Evolutionary conservation across 2,888 invertebrate genomes (phyloP).

Genomic region (Eutolmus rufibarbis): DNA sequence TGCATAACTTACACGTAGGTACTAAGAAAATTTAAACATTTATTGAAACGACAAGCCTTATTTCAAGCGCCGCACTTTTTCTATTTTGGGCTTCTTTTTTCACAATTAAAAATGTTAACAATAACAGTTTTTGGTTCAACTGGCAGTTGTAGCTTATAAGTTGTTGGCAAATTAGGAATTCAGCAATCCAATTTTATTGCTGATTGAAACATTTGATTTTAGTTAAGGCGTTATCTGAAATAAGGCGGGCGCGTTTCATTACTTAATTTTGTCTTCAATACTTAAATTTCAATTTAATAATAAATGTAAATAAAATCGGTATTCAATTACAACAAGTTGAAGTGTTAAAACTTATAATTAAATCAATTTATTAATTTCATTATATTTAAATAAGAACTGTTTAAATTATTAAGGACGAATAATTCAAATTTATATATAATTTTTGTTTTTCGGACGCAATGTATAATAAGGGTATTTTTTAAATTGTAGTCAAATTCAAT

Average conservation of each 20-base stretch:
- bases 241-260: neutral
- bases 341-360: neutral
- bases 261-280: neutral
- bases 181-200: neutral
- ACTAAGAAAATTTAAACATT: neutral
- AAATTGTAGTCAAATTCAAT: too few relatives aligned
- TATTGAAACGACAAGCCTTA: neutral
- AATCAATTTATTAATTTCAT: too few relatives aligned
- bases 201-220: neutral
- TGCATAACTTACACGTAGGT: neutral
- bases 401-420: too few relatives aligned
- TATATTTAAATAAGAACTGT: too few relatives aligned
- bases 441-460: too few relatives aligned
- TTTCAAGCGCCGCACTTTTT: neutral
- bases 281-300: neutral
- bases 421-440: too few relatives aligned
- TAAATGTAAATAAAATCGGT: neutral
- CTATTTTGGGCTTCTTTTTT: neutral
- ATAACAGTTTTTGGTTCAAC: too few relatives aligned
- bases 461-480: too few relatives aligned
- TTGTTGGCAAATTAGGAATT: neutral
- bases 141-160: too few relatives aligned
- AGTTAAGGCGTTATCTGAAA: neutral
- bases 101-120: neutral
- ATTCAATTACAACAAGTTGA: neutral